Evolutionary conservation across 2,888 invertebrate genomes (phyloP), one percentile per base, ranked within the genome.

Genomic region (Argyresthia goedartella): DNA sequence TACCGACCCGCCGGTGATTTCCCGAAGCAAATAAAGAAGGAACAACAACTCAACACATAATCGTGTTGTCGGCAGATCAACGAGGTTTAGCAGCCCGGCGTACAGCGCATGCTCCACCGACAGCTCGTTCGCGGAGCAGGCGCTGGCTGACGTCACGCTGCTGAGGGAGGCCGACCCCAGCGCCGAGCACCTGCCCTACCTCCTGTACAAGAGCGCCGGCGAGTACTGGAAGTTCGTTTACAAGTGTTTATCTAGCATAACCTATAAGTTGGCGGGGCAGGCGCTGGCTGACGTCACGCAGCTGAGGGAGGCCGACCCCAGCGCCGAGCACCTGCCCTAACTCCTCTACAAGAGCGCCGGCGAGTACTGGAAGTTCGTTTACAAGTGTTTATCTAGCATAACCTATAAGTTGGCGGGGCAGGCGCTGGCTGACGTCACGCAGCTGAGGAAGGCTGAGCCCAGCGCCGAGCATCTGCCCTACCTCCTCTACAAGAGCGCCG

Each of bases 291-390:
- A 88, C 74, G 67, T 87, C 64, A 74, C 85, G 72, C 57, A 73
- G 62, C 68, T 84, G 59, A 69, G 86, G 56, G 67, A 76, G 59
- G 58, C 74, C 59, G 69, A 88, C 55, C 49, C 39, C 11, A 69
- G 60, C 61, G 54, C 69, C 58, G 87, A 89, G 1, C 89, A 91
- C 59, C 88, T 91, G 53, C 93, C 93, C 11, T 91, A 92, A 65
- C 88, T 91, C 61, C 88, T 93, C 57, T 94, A 94, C 75, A 92
- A 90, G 75, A 89, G 91, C 74, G 92, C 93, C 36, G 92, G 92
- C 53, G 93, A 94, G 74, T 94, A 94, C 84, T 94, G 94, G 94
- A 93, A 94, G 94, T 94, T 66, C 89, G 93, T 91, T 13, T 25
- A 25, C 25, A 4, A 25, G 3, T 25, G 6, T 25, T 2, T 39